phyloP scores from a whole-genome alignment of 1,140 invertebrate species.

The Hypothenemus hampei region DNA sequence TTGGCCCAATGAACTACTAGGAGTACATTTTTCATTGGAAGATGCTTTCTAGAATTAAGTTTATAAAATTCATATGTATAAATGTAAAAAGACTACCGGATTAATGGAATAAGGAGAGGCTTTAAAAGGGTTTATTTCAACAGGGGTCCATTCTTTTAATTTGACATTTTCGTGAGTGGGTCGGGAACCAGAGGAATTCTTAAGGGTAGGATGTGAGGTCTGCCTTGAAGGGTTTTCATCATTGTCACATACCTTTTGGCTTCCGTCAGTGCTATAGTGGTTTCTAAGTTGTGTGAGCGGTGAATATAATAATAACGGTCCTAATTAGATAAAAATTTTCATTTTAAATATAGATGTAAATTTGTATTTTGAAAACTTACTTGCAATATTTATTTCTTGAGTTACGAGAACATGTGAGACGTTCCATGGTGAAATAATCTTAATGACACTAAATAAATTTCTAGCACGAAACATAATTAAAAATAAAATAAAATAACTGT shows the following conservation, averaged over 20 bases:
- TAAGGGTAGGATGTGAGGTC: conserved; percentile 11
- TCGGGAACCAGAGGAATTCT: background rate
- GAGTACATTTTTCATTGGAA: conserved; percentile 34
- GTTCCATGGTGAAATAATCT: too few relatives aligned
- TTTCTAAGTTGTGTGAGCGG: too few relatives aligned
- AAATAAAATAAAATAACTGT: too few relatives aligned
- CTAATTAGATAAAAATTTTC: too few relatives aligned
- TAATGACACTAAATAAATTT: too few relatives aligned
- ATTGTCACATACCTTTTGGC: conserved; percentile 26
- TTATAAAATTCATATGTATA: conserved; percentile 1
- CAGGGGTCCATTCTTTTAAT: conserved; percentile 31
- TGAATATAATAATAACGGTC: too few relatives aligned
- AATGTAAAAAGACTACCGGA: background rate
- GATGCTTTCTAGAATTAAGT: conserved; percentile 29
- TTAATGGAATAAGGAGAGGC: conserved; percentile 3
- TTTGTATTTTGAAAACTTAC: too few relatives aligned
- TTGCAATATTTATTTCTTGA: too few relatives aligned
- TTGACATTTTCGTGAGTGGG: conserved; percentile 10
- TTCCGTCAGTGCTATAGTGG: conserved; percentile 17
- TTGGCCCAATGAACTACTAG: conserved; percentile 35
- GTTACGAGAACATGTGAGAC: too few relatives aligned
- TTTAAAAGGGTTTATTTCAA: conserved; percentile 31
- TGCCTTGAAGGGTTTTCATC: conserved; percentile 12
- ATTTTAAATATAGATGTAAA: too few relatives aligned
- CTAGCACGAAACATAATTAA: too few relatives aligned